phyloP scores from a whole-genome alignment of 2,888 invertebrate genomes.

The Thereva unica region DNA sequence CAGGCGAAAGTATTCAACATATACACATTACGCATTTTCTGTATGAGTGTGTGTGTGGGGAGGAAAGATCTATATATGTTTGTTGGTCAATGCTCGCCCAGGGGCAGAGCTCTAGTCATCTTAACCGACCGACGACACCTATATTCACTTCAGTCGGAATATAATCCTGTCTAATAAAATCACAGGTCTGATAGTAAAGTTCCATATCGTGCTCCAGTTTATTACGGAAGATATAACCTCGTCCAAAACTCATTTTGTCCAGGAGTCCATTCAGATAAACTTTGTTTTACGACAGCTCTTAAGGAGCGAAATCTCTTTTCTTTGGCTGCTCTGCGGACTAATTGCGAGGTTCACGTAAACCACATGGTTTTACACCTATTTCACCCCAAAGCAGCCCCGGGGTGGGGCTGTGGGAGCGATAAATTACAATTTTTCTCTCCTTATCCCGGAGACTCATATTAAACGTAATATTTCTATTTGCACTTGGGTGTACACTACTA shows the following conservation, averaged over 20 bases:
- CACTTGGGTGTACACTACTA: slow-evolving; percentile 4
- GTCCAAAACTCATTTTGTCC: slow-evolving; percentile 18
- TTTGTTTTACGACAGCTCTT: slow-evolving; percentile 20
- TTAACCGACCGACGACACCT: not conserved
- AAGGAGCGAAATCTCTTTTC: slow-evolving; percentile 35
- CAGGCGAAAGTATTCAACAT: too few relatives aligned
- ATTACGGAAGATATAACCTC: slow-evolving; percentile 16
- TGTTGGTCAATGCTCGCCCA: not conserved
- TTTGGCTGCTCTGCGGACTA: slow-evolving; percentile 30
- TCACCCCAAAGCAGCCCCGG: not conserved
- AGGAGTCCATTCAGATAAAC: slow-evolving; percentile 17
- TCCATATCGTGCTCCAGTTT: slow-evolving; percentile 13
- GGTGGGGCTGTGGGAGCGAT: slow-evolving; percentile 9
- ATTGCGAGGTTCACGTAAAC: slow-evolving; percentile 25
- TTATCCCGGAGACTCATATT: slow-evolving; percentile 37
- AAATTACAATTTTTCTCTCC: slow-evolving; percentile 38
- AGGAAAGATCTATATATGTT: not conserved
- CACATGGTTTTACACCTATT: not conserved
- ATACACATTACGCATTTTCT: too few relatives aligned
- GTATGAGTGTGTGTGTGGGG: too few relatives aligned
- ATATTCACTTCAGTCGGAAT: slow-evolving; percentile 4
- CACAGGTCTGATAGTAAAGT: slow-evolving; percentile 19
- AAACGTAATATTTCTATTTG: slow-evolving; percentile 38
- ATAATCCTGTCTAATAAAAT: slow-evolving; percentile 16
- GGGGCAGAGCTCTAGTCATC: slow-evolving; percentile 3